A percentile compares a stretch with the other conserved stretches of the same genome.
Evolutionary conservation across 2,888 invertebrate genomes (phyloP).

Genomic region (Penaeus monodon): DNA sequence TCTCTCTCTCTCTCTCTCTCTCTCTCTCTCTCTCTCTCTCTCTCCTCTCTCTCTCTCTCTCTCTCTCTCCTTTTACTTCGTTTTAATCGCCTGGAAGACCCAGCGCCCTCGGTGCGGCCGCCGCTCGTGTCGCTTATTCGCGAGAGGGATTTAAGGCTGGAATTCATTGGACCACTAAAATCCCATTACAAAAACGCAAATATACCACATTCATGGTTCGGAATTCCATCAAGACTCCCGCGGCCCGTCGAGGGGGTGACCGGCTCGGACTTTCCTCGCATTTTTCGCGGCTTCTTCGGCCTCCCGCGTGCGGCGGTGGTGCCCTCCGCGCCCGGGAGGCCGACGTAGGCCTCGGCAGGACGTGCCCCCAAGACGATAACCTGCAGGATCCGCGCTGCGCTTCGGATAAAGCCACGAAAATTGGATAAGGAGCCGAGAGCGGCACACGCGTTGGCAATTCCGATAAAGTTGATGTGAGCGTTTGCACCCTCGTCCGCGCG

Average conservation of each 20-base stretch:
- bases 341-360: background rate
- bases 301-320: background rate
- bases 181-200: slow-evolving; percentile 45
- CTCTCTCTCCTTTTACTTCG: too few species aligned
- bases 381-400: slow-evolving; percentile 4
- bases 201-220: slow-evolving; percentile 36
- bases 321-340: background rate
- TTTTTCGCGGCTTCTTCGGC: slow-evolving; percentile 13
- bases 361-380: background rate
- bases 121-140: background rate
- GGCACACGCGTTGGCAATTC: slow-evolving; percentile 51
- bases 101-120: too few species aligned
- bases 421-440: slow-evolving; percentile 14
- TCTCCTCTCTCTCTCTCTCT: too few species aligned
- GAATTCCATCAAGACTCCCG: slow-evolving; percentile 46
- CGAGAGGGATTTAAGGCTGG: background rate
- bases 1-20: too few species aligned
- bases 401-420: slow-evolving; percentile 6
- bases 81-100: too few species aligned
- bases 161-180: slow-evolving; percentile 46
- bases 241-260: slow-evolving; percentile 17
- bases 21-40: too few species aligned
- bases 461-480: slow-evolving; percentile 55
- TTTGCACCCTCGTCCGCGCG: slow-evolving; percentile 47
- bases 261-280: slow-evolving; percentile 34